These are phyloP conservation scores for Drosophila lacertosa DNA, from an alignment of 1,140 invertebrate species.

Conservation along the genomic window DNA sequence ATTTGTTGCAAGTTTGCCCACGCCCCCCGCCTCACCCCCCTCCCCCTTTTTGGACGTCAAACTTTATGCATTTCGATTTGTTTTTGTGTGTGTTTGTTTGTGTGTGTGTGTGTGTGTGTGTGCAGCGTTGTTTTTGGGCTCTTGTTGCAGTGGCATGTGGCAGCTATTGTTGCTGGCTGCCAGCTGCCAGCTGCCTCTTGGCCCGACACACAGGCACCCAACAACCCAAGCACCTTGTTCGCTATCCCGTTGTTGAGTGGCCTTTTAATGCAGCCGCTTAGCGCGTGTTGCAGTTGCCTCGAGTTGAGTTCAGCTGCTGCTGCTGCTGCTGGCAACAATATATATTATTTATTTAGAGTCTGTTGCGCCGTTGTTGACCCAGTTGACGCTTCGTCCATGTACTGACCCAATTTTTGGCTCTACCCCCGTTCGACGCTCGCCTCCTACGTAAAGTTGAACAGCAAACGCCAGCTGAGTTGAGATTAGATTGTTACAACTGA, in stretches of 20 bases:
- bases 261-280: slow-evolving; percentile 73
- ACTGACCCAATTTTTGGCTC: slow-evolving; percentile 48
- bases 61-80: slow-evolving; percentile 43
- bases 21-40: neutral
- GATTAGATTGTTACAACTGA: slow-evolving; percentile 24
- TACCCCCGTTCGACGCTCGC: neutral
- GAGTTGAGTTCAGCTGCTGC: slow-evolving; percentile 47
- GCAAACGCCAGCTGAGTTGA: slow-evolving; percentile 23
- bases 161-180: slow-evolving; percentile 35
- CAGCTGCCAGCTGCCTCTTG: slow-evolving; percentile 5
- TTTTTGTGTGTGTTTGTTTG: slow-evolving; percentile 1
- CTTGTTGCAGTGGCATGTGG: slow-evolving; percentile 34
- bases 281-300: slow-evolving; percentile 68
- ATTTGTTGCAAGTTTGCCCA: slow-evolving; percentile 67
- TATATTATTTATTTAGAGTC: slow-evolving; percentile 74
- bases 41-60: slow-evolving; percentile 14
- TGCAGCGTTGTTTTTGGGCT: slow-evolving; percentile 22
- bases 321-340: slow-evolving; percentile 59
- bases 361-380: slow-evolving; percentile 57
- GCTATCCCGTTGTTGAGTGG: slow-evolving; percentile 52
- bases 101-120: slow-evolving; percentile 11
- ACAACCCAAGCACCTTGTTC: slow-evolving; percentile 17
- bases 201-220: neutral
- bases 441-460: neutral
- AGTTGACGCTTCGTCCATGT: slow-evolving; percentile 59